These are phyloP conservation scores for Hirtodrosophila trivittata DNA, from an alignment of 2,888 invertebrate genomes.

Conservation along the genomic window DNA sequence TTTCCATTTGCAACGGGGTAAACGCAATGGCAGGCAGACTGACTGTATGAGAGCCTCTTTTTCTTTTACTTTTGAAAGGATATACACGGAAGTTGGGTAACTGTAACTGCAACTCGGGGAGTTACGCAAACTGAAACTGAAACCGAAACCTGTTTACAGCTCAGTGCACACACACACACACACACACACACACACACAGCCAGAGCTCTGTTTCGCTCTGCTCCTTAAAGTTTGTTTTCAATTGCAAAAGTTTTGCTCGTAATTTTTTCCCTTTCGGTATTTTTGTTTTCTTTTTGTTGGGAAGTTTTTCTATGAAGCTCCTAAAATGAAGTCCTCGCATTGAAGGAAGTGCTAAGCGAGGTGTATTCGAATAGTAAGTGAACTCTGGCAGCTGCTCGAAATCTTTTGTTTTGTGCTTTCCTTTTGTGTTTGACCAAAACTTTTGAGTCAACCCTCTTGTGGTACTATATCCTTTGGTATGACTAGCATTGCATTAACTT, in stretches of 20 bases:
- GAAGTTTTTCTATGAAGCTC: conserved; percentile 7
- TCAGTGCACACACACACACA: conserved; percentile 45
- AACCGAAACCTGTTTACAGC: conserved; percentile 52
- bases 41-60: conserved; percentile 11
- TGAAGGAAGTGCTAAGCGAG: conserved; percentile 22
- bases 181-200: conserved; percentile 39
- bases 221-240: conserved; percentile 59
- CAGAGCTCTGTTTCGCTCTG: conserved; percentile 7
- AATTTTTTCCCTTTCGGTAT: conserved; percentile 21
- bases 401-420: background rate
- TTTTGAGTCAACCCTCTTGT: conserved; percentile 3
- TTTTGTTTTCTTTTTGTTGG: conserved; percentile 23
- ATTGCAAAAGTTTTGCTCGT: conserved; percentile 65
- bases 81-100: conserved; percentile 1
- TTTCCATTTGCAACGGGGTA: conserved; percentile 26
- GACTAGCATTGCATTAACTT: conserved; percentile 39
- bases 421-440: background rate
- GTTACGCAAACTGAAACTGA: conserved; percentile 30
- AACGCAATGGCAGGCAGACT: conserved; percentile 30
- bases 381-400: background rate
- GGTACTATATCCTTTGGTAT: conserved; percentile 5
- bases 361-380: background rate
- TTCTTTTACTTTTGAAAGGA: conserved; percentile 26
- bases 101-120: conserved; percentile 37
- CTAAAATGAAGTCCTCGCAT: conserved; percentile 19